These are phyloP conservation scores for Dinomys branickii DNA, from an alignment of 2,113 vertebrate species.

Conservation along the genomic window DNA sequence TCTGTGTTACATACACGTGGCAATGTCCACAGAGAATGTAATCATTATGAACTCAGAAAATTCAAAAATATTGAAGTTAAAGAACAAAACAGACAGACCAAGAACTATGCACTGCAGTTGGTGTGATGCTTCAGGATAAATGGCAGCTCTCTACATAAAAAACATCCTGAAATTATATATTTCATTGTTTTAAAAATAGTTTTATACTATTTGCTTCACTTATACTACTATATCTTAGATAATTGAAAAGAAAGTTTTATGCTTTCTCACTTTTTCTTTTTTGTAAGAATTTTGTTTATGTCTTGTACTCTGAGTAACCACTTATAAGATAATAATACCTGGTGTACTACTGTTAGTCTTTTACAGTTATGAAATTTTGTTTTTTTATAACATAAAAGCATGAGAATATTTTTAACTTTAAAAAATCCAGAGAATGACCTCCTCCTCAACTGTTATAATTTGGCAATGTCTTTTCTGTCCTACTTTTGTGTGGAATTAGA, in stretches of 20 bases:
- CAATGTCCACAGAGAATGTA: neutral
- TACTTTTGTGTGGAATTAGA: neutral
- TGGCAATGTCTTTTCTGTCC: neutral
- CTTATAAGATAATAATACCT: neutral
- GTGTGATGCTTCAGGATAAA: neutral
- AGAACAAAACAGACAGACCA: neutral
- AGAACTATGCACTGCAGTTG: neutral
- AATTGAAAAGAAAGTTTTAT: neutral
- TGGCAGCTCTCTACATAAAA: neutral
- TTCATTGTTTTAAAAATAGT: neutral
- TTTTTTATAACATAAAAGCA: neutral
- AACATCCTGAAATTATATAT: neutral
- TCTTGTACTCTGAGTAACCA: neutral
- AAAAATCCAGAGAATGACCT: neutral
- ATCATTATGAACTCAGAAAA: neutral
- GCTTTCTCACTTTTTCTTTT: neutral
- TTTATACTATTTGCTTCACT: neutral
- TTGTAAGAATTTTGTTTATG: neutral
- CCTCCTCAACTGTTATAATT: neutral
- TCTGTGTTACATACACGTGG: neutral
- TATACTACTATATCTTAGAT: neutral
- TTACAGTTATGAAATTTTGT: neutral
- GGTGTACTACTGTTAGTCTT: neutral
- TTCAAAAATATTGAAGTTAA: neutral
- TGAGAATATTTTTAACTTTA: neutral